Conservation (phyloP, 2,888 invertebrate species). For the Drosophila borealis region DNA sequence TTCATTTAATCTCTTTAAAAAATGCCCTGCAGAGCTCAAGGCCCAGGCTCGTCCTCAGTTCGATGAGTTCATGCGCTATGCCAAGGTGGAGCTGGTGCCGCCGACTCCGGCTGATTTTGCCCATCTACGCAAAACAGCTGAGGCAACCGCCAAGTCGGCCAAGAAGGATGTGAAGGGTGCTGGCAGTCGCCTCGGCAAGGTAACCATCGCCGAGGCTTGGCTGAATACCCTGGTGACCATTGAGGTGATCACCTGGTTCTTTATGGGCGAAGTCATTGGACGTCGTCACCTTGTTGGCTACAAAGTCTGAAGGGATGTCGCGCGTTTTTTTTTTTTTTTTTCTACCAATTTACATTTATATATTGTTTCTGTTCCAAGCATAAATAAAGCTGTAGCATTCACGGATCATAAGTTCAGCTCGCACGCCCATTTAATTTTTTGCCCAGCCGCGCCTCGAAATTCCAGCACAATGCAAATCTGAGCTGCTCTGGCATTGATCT, state of each 20-base stretch:
- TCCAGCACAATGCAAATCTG: constrained; percentile 58
- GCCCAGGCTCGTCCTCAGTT: constrained; percentile 57
- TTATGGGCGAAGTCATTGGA: constrained; percentile 69
- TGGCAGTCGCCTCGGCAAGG: constrained; percentile 24
- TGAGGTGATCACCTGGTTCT: constrained; percentile 68
- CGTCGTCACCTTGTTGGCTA: constrained; percentile 70
- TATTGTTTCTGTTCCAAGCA: constrained; percentile 9
- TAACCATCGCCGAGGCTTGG: constrained; percentile 57
- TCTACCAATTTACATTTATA: constrained; percentile 1
- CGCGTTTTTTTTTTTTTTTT: not conserved
- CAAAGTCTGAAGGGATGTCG: constrained; percentile 54
- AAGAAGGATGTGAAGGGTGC: constrained; percentile 41
- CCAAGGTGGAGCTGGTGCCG: constrained; percentile 64
- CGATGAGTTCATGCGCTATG: constrained; percentile 63
- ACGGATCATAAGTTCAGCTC: constrained; percentile 42
- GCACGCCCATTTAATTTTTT: constrained; percentile 27
- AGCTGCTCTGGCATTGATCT: constrained; percentile 71
- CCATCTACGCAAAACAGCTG: constrained; percentile 33
- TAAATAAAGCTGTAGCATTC: constrained; percentile 38
- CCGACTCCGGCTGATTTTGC: constrained; percentile 62
- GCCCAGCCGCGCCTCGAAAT: constrained; percentile 54
- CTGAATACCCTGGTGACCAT: constrained; percentile 62
- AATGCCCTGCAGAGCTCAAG: constrained; percentile 27
- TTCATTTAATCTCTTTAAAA: not conserved
- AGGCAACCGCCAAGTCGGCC: constrained; percentile 36